These are phyloP conservation scores for Plagodis pulveraria DNA, from an alignment of 2,888 invertebrate genomes.

Conservation along the genomic window DNA sequence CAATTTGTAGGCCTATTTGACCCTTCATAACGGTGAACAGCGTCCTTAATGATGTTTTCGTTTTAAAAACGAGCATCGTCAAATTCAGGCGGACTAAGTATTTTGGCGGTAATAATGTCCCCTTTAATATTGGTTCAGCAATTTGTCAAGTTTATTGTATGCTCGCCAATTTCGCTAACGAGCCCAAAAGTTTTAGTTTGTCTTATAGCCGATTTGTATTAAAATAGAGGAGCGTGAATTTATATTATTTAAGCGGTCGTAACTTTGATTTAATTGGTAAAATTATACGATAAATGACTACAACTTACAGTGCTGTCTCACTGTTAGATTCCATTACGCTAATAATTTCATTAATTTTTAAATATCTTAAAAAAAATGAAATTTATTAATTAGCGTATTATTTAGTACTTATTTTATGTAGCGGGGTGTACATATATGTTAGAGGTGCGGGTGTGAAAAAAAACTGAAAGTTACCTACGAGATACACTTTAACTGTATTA, in stretches of 20 bases:
- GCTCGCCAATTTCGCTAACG: conserved; percentile 32
- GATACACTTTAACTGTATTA: not conserved
- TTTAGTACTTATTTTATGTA: no score
- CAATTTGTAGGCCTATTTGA: conserved; percentile 74
- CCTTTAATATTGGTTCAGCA: conserved; percentile 29
- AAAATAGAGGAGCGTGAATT: conserved; percentile 27
- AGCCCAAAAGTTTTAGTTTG: conserved; percentile 34
- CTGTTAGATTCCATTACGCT: no score
- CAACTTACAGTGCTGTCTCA: not conserved
- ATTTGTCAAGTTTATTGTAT: conserved; percentile 30
- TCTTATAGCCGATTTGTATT: conserved; percentile 30
- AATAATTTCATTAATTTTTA: no score
- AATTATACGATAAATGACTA: conserved; percentile 4
- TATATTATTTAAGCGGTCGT: conserved; percentile 16
- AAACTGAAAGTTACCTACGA: not conserved
- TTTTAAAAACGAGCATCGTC: conserved; percentile 54
- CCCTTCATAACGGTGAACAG: conserved; percentile 69
- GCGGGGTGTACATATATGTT: no score
- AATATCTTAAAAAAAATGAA: no score
- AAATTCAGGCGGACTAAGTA: conserved; percentile 32
- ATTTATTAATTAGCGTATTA: no score
- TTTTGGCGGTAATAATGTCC: conserved; percentile 26
- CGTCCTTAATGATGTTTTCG: conserved; percentile 59
- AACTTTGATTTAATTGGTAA: conserved; percentile 5
- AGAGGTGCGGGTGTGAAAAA: not conserved